Conservation (phyloP, 53 echinoderm and acorn worm species). For the Apostichopus leukothele region DNA sequence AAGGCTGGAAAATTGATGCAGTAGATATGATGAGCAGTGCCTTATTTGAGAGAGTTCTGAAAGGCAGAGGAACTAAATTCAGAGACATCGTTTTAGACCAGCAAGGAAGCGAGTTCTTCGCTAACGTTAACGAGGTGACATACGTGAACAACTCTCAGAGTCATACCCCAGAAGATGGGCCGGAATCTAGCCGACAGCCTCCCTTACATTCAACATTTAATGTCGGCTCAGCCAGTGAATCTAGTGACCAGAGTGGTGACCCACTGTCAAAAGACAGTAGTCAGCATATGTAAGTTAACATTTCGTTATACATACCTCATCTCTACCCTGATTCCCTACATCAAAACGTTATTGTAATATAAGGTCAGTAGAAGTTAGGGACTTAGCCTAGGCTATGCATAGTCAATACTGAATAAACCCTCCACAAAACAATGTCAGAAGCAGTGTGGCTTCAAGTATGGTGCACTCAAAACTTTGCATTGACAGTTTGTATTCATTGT, state of each 20-base stretch:
- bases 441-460: too few relatives aligned
- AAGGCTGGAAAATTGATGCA: neutral
- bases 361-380: too few relatives aligned
- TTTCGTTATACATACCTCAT: too few relatives aligned
- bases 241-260: slow-evolving; percentile 10
- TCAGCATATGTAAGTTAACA: too few relatives aligned
- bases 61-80: slow-evolving; percentile 48
- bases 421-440: too few relatives aligned
- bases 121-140: neutral
- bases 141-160: neutral
- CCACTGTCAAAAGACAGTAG: neutral
- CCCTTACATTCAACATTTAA: neutral
- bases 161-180: neutral
- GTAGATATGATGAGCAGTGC: slow-evolving; percentile 44
- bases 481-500: too few relatives aligned
- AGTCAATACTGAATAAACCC: too few relatives aligned
- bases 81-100: slow-evolving; percentile 54
- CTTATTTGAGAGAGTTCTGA: slow-evolving; percentile 41
- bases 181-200: neutral
- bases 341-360: too few relatives aligned
- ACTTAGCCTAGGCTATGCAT: too few relatives aligned
- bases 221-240: neutral
- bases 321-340: too few relatives aligned
- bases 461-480: too few relatives aligned
- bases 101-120: slow-evolving; percentile 54